phyloP scores from a whole-genome alignment of 2,113 vertebrate species.

The Equus quagga region DNA sequence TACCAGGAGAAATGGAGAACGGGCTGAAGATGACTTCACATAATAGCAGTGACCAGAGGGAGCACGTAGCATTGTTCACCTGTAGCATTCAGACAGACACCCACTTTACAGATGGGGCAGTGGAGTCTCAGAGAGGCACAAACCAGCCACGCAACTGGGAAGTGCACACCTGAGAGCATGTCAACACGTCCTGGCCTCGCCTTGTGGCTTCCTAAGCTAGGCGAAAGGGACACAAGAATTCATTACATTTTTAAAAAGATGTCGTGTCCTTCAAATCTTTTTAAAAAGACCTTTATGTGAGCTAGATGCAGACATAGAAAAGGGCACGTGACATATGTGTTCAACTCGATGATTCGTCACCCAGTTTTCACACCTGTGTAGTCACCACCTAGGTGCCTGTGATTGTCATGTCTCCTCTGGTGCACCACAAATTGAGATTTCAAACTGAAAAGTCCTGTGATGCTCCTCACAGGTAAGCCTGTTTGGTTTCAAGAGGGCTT shows the following conservation, averaged over 20 bases:
- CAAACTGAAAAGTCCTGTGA: neutral
- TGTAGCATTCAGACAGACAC: rapidly evolving
- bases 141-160: neutral
- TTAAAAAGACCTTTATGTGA: neutral
- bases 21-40: neutral
- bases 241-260: neutral
- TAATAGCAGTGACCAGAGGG: neutral
- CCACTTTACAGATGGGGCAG: neutral
- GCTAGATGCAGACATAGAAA: neutral
- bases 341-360: neutral
- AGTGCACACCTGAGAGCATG: neutral
- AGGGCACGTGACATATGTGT: neutral
- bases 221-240: neutral
- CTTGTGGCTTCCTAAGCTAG: neutral
- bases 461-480: neutral
- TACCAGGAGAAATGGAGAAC: neutral
- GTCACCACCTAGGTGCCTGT: neutral
- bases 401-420: neutral
- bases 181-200: neutral
- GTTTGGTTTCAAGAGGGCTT: neutral
- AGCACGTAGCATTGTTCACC: neutral
- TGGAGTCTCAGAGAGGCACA: neutral
- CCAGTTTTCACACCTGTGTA: neutral
- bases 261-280: neutral
- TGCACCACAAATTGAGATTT: neutral